These are phyloP conservation scores for Abrostola tripartita DNA, from an alignment of 2,888 invertebrate species.

Conservation along the genomic window DNA sequence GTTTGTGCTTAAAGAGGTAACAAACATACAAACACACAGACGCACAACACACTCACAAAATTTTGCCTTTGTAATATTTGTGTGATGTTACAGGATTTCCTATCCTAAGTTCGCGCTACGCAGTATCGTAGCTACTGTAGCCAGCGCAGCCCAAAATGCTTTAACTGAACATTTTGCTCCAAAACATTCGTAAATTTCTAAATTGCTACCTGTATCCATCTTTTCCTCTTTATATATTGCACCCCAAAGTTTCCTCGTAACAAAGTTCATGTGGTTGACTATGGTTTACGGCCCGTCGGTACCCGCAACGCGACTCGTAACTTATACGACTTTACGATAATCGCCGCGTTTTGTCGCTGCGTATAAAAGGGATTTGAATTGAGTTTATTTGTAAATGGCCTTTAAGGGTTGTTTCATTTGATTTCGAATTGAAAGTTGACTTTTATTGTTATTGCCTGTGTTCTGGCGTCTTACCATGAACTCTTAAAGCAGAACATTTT, in stretches of 20 bases:
- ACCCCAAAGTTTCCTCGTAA: conserved; percentile 21
- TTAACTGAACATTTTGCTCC: not conserved
- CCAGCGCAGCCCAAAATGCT: too few species aligned
- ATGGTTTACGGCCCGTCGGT: conserved; percentile 24
- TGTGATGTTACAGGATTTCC: too few species aligned
- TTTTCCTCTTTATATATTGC: not conserved
- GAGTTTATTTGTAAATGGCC: conserved; percentile 37
- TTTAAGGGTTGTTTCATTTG: conserved; percentile 22
- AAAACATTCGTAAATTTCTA: not conserved
- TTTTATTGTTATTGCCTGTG: conserved; percentile 9
- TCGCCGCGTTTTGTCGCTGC: conserved; percentile 28
- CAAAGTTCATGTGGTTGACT: conserved; percentile 31
- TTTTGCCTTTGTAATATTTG: too few species aligned
- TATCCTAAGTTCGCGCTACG: too few species aligned
- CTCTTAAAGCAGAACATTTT: not conserved
- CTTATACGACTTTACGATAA: conserved; percentile 41
- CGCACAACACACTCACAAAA: too few species aligned
- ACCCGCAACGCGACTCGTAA: conserved; percentile 21
- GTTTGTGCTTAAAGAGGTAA: too few species aligned
- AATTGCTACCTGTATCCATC: not conserved
- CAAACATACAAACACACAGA: too few species aligned
- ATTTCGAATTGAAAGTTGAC: conserved; percentile 27
- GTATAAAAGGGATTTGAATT: conserved; percentile 36
- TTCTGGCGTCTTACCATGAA: not conserved
- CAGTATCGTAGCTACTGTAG: too few species aligned